These are phyloP conservation scores for Drosophila navojoa DNA, from an alignment of 1,140 invertebrate genomes.

Conservation along the genomic window DNA sequence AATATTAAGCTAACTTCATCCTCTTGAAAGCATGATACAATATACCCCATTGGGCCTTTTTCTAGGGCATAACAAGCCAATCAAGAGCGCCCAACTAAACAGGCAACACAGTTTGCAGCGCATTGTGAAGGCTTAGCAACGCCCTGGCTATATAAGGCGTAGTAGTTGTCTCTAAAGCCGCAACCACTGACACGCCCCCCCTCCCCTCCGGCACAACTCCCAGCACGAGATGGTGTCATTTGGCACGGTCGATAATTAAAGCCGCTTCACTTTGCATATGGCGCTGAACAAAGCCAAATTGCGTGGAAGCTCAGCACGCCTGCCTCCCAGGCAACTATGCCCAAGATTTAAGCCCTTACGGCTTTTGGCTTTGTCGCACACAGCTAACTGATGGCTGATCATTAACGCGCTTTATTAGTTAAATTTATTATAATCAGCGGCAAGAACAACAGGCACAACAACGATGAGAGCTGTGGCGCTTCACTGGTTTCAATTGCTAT, in stretches of 20 bases:
- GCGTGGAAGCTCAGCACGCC: slow-evolving; percentile 10
- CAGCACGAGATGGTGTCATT: neutral
- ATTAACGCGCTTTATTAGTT: slow-evolving; percentile 78
- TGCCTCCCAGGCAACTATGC: slow-evolving; percentile 12
- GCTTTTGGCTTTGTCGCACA: slow-evolving; percentile 39
- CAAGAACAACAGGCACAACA: slow-evolving; percentile 27
- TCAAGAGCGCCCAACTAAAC: neutral
- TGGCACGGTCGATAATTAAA: slow-evolving; percentile 46
- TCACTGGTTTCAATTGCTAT: slow-evolving; percentile 40
- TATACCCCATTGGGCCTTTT: neutral
- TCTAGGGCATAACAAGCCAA: neutral
- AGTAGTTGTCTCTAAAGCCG: slow-evolving; percentile 9
- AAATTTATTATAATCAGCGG: slow-evolving; percentile 78
- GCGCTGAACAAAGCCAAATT: slow-evolving; percentile 32
- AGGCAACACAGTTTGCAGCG: slow-evolving; percentile 1
- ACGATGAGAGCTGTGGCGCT: slow-evolving; percentile 6
- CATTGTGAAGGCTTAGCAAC: slow-evolving; percentile 12
- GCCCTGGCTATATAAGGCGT: neutral
- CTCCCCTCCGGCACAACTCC: neutral
- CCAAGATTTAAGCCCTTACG: slow-evolving; percentile 31
- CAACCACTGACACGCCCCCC: neutral
- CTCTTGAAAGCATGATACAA: no score
- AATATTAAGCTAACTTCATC: no score
- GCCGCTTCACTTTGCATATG: slow-evolving; percentile 48
- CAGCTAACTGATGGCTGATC: slow-evolving; percentile 67